Evolutionary conservation across 2,113 vertebrate genomes (phyloP).

Genomic region (Stictonetta naevosa): DNA sequence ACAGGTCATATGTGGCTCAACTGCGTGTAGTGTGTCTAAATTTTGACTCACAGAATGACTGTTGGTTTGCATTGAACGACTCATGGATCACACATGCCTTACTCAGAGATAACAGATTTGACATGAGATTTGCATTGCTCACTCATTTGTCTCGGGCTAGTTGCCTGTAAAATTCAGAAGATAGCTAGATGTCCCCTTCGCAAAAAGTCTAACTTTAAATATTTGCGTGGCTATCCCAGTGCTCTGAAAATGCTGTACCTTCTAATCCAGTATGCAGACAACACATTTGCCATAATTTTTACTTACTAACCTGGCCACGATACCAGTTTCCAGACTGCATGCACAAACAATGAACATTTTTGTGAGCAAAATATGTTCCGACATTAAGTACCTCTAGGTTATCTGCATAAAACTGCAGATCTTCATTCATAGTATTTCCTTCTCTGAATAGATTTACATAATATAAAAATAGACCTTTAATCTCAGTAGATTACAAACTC

Average conservation of each 20-base stretch:
- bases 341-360: not conserved
- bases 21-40: not conserved
- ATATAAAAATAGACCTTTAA: not conserved
- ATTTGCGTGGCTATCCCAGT: not conserved
- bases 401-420: not conserved
- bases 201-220: not conserved
- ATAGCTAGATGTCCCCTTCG: not conserved
- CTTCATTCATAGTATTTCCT: not conserved
- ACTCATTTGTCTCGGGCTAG: not conserved
- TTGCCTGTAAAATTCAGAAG: not conserved
- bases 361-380: not conserved
- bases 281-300: not conserved
- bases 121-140: not conserved
- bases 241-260: not conserved
- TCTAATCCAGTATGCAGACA: not conserved
- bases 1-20: not conserved
- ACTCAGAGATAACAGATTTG: not conserved
- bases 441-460: conserved; percentile 27
- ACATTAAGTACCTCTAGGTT: not conserved
- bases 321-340: not conserved
- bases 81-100: not conserved
- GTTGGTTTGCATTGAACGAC: not conserved
- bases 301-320: not conserved
- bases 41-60: not conserved
- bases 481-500: not conserved